Evolutionary conservation across 2,888 invertebrate species (phyloP).

Genomic region (Pachycephus smyrnensis): DNA sequence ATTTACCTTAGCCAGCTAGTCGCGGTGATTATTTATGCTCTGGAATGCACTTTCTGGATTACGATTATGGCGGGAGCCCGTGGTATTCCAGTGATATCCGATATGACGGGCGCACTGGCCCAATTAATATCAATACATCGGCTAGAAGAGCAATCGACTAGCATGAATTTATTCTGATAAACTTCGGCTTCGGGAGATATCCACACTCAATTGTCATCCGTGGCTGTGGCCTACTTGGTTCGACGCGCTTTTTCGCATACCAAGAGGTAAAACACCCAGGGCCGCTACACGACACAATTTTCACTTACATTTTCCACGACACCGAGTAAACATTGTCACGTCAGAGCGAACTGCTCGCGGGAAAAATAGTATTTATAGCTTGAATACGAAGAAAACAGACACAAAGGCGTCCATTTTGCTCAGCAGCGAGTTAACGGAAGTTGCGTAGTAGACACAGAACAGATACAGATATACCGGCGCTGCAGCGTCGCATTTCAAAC

Average conservation of each 20-base stretch:
- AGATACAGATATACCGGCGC: conserved; percentile 47
- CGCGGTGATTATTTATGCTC: conserved; percentile 48
- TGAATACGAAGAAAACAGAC: conserved; percentile 65
- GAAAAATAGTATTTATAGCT: conserved; percentile 62
- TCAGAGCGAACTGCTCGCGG: conserved; percentile 48
- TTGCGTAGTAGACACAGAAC: conserved; percentile 60
- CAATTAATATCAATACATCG: conserved; percentile 18
- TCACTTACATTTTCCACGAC: conserved; percentile 45
- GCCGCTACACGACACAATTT: conserved; percentile 35
- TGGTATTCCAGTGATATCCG: conserved; percentile 7
- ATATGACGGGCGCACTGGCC: conserved; percentile 11
- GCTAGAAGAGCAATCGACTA: conserved; percentile 19
- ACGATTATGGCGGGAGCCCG: conserved; percentile 44
- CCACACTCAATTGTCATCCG: conserved; percentile 62
- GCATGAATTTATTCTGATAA: conserved; percentile 23
- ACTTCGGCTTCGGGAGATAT: conserved; percentile 40
- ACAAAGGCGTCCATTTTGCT: conserved; percentile 68
- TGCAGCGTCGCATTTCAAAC: conserved; percentile 44
- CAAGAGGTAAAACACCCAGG: conserved; percentile 32
- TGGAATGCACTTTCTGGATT: conserved; percentile 35
- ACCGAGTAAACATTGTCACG: conserved; percentile 52
- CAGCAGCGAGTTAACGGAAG: conserved; percentile 64
- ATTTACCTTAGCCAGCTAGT: conserved; percentile 44
- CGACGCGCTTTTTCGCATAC: conserved; percentile 47
- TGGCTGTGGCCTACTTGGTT: conserved; percentile 65